A percentile compares a stretch with the other conserved stretches of the same genome.
These are phyloP conservation scores for Lepisosteus osseus DNA, from an alignment of 2,113 vertebrate species.

Conservation along the genomic window DNA sequence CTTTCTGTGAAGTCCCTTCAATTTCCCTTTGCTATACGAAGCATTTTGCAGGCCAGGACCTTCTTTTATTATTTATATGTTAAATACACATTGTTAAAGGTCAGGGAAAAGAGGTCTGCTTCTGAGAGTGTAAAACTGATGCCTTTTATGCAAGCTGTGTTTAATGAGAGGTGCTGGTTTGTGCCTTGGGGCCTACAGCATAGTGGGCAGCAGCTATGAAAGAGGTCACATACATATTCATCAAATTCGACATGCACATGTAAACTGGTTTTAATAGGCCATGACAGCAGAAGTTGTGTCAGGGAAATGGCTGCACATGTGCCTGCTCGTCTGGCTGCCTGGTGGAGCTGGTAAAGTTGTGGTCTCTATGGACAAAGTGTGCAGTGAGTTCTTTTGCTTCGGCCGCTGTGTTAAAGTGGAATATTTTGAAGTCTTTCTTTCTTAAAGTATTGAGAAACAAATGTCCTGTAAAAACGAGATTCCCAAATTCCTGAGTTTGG, in stretches of 20 bases:
- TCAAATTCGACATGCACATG: slow-evolving; percentile 93
- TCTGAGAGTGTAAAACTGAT: slow-evolving; percentile 33
- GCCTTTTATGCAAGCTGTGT: slow-evolving; percentile 85
- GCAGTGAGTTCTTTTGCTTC: slow-evolving; percentile 7
- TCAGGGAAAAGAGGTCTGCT: slow-evolving; percentile 43
- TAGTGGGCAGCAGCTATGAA: slow-evolving; percentile 84
- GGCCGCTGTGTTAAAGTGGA: slow-evolving; percentile 13
- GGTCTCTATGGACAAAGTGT: too few species aligned
- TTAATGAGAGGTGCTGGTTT: slow-evolving; percentile 89
- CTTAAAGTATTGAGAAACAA: too few species aligned
- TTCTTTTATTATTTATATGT: slow-evolving; percentile 55
- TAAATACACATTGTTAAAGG: slow-evolving; percentile 64
- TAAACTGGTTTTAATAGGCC: slow-evolving; percentile 94
- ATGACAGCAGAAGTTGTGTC: slow-evolving; percentile 87
- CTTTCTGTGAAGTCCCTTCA: slow-evolving; percentile 1
- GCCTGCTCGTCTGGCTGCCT: slow-evolving; percentile 62
- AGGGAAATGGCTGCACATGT: slow-evolving; percentile 73
- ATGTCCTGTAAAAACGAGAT: too few species aligned
- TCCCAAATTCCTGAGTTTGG: too few species aligned
- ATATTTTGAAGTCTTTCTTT: background rate
- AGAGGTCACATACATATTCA: slow-evolving; percentile 99
- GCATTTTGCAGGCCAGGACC: background rate
- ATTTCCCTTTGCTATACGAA: slow-evolving; percentile 22
- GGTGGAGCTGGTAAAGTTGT: slow-evolving; percentile 62
- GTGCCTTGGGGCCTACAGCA: slow-evolving; percentile 74